Percentiles rank a stretch among this genome's conserved stretches.
Evolutionary conservation across 2,888 invertebrate species (phyloP).

Genomic region (Scotopteryx bipunctaria): DNA sequence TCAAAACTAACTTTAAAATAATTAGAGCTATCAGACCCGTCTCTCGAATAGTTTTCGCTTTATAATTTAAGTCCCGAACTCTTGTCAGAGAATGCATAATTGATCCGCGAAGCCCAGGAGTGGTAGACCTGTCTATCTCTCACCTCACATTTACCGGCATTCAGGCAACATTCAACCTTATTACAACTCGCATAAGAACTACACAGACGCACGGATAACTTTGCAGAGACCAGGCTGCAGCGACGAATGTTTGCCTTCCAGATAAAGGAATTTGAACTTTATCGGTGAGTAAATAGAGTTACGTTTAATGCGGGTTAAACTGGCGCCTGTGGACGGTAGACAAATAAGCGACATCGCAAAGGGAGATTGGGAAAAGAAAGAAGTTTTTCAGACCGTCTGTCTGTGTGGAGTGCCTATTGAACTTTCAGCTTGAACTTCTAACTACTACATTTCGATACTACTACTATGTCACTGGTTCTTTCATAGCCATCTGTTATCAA

Average conservation of each 20-base stretch:
- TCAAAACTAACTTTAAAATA: constrained; percentile 35
- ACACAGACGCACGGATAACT: neutral
- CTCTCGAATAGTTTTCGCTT: constrained; percentile 44
- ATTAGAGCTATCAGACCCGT: constrained; percentile 46
- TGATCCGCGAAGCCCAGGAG: constrained; percentile 53
- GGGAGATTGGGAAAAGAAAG: constrained; percentile 47
- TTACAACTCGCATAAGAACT: constrained; percentile 9
- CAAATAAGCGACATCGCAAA: constrained; percentile 47
- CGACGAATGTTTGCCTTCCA: constrained; percentile 15
- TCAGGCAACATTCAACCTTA: constrained; percentile 31
- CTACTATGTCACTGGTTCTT: too few relatives aligned
- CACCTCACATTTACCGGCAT: constrained; percentile 15
- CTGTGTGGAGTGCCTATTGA: constrained; percentile 35
- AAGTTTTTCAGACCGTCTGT: constrained; percentile 43
- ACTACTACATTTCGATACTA: too few relatives aligned
- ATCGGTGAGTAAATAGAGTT: constrained; percentile 22
- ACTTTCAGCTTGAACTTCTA: constrained; percentile 33
- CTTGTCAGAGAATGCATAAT: constrained; percentile 62
- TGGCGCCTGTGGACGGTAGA: constrained; percentile 29
- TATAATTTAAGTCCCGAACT: constrained; percentile 56
- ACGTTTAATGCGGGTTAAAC: constrained; percentile 21
- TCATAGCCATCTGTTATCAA: too few relatives aligned
- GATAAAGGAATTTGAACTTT: constrained; percentile 37
- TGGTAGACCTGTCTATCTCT: constrained; percentile 42
- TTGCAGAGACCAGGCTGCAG: constrained; percentile 22